These are phyloP conservation scores for Neoniphon sammara DNA, from an alignment of 2,797 vertebrate genomes.

Conservation along the genomic window DNA sequence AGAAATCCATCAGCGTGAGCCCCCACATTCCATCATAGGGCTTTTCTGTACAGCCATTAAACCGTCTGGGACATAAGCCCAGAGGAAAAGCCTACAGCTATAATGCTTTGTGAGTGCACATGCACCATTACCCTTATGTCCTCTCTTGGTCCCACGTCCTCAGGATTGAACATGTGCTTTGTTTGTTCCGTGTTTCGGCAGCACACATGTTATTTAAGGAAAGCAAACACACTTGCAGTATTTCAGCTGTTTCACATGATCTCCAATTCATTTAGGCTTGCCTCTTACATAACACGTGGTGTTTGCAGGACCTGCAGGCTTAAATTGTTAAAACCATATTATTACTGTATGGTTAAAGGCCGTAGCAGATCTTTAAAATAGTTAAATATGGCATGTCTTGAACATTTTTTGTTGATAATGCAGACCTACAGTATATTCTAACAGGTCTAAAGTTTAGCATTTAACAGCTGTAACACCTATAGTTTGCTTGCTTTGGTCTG, in stretches of 20 bases:
- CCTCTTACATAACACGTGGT: not conserved
- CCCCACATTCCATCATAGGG: conserved; percentile 45
- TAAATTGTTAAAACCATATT: too few relatives aligned
- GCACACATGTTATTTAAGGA: not conserved
- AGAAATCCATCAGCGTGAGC: conserved; percentile 51
- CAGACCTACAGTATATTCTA: too few relatives aligned
- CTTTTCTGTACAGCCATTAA: conserved; percentile 54
- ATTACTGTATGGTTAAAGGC: too few relatives aligned
- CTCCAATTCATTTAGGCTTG: not conserved
- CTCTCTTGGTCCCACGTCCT: not conserved
- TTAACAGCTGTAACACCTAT: too few relatives aligned
- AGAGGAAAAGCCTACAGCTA: conserved; percentile 18
- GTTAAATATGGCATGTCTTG: too few relatives aligned
- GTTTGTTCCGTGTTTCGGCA: not conserved
- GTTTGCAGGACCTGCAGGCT: too few relatives aligned
- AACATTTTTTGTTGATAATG: too few relatives aligned
- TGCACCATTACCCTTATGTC: not conserved
- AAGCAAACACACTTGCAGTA: not conserved
- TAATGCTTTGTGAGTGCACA: not conserved
- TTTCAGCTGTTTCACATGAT: not conserved
- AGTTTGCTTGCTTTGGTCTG: too few relatives aligned
- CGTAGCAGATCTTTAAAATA: too few relatives aligned
- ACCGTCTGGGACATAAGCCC: not conserved
- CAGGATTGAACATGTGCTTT: not conserved
- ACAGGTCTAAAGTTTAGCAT: too few relatives aligned